A percentile compares a stretch with the other conserved stretches of the same genome.
phyloP scores from a whole-genome alignment of 2,113 vertebrate genomes.

The Caretta caretta region DNA sequence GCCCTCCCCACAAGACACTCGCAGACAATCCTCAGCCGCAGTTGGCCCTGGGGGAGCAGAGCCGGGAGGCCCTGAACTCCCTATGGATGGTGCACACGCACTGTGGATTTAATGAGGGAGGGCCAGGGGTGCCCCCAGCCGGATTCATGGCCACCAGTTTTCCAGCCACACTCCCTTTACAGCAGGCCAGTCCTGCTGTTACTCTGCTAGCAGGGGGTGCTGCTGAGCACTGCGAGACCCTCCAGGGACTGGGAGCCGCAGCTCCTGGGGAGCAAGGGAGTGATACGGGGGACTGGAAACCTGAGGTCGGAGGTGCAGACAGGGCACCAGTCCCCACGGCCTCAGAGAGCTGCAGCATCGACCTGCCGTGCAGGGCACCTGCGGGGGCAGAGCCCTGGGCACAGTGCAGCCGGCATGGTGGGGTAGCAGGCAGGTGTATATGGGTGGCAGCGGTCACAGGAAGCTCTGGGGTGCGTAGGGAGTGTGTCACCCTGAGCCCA shows the following conservation, averaged over 20 bases:
- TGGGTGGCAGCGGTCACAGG: too few species aligned
- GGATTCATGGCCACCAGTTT: not conserved
- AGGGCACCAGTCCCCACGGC: not conserved
- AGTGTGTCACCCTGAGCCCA: not conserved
- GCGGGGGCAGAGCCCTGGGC: too few species aligned
- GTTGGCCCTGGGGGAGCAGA: not conserved
- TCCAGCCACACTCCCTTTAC: not conserved
- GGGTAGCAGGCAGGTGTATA: too few species aligned
- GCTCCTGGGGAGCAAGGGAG: not conserved
- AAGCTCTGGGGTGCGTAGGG: too few species aligned
- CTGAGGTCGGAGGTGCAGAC: not conserved
- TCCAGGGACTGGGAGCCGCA: not conserved
- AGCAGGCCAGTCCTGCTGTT: not conserved
- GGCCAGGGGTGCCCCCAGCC: not conserved
- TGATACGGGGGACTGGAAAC: too few species aligned
- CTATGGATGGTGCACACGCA: not conserved
- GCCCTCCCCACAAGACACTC: too few species aligned
- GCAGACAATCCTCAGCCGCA: not conserved
- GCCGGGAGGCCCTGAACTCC: not conserved
- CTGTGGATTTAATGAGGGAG: not conserved
- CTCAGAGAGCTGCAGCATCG: too few species aligned
- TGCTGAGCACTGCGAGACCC: not conserved
- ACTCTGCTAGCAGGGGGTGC: not conserved
- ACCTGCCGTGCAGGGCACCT: too few species aligned
- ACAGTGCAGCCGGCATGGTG: accelerated